These are phyloP conservation scores for Drosophila emarginata DNA, from an alignment of 2,888 invertebrate genomes.

Conservation along the genomic window DNA sequence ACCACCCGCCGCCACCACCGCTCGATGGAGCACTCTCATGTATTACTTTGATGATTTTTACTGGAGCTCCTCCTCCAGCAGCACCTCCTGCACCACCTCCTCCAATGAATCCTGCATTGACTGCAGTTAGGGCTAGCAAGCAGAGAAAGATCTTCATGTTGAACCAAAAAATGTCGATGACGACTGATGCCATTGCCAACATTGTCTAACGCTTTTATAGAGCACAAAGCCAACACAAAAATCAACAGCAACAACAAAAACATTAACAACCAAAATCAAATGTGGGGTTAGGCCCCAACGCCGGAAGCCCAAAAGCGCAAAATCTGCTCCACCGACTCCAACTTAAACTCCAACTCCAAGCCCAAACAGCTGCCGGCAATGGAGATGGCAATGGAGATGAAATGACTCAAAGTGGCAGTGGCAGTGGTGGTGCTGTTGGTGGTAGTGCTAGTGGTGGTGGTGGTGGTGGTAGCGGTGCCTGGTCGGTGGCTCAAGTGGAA, in stretches of 20 bases:
- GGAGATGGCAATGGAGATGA: slow-evolving; percentile 1
- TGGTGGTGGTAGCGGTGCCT: slow-evolving; percentile 4
- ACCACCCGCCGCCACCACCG: slow-evolving; percentile 33
- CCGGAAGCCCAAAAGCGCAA: slow-evolving; percentile 12
- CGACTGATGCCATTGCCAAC: slow-evolving; percentile 17
- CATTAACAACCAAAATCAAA: neutral
- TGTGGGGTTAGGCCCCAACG: slow-evolving; percentile 8
- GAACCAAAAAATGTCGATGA: slow-evolving; percentile 34
- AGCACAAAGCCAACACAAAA: slow-evolving; percentile 22
- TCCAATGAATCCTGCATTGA: slow-evolving; percentile 64
- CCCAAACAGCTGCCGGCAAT: slow-evolving; percentile 2
- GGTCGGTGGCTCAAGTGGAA: slow-evolving; percentile 48
- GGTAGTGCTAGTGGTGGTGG: neutral
- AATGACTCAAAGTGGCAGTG: neutral
- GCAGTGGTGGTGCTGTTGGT: slow-evolving; percentile 1
- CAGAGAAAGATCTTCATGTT: slow-evolving; percentile 68
- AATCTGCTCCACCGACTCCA: slow-evolving; percentile 1
- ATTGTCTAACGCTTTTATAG: slow-evolving; percentile 60
- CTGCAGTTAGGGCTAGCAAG: slow-evolving; percentile 57
- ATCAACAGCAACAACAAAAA: neutral
- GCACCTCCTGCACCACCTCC: slow-evolving; percentile 37
- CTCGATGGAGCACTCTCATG: slow-evolving; percentile 56
- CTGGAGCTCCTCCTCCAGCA: slow-evolving; percentile 33
- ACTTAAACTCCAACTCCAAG: neutral
- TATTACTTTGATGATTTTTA: slow-evolving; percentile 64